phyloP scores from a whole-genome alignment of 2,797 vertebrate genomes.

The Choloepus didactylus region DNA sequence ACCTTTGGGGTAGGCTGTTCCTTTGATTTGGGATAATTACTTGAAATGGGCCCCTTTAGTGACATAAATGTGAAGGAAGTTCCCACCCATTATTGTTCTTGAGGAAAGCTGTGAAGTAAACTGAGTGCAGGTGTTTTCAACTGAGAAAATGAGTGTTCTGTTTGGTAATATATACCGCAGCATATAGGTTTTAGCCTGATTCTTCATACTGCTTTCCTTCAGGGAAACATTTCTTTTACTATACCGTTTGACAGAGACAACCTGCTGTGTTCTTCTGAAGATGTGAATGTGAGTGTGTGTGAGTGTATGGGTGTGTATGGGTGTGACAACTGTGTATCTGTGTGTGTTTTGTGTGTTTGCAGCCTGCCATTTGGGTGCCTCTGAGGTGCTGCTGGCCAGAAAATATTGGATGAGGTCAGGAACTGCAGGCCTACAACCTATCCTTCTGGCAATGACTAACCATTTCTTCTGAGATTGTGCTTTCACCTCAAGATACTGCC shows the following conservation, averaged over 20 bases:
- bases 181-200: neutral
- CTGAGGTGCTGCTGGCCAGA: neutral
- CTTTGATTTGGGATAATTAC: constrained; percentile 56
- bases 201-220: constrained; percentile 12
- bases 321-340: neutral
- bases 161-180: neutral
- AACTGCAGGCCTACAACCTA: neutral
- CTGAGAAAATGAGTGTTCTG: constrained; percentile 58
- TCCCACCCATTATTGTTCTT: constrained; percentile 59
- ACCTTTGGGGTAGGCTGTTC: constrained; percentile 25
- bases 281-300: neutral
- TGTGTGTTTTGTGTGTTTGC: neutral
- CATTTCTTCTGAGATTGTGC: neutral
- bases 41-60: constrained; percentile 5
- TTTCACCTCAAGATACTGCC: neutral
- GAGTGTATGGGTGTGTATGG: too few relatives aligned
- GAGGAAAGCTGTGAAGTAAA: constrained; percentile 57
- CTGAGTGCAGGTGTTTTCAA: constrained; percentile 60
- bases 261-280: neutral
- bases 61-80: constrained; percentile 63
- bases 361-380: neutral
- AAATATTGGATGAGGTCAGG: neutral
- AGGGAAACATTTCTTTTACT: constrained; percentile 12
- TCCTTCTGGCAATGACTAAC: neutral
- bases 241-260: neutral